Evolutionary conservation across 2,888 invertebrate genomes (phyloP), one percentile per base, ranked within the genome.

Genomic region (Catocala nupta): DNA sequence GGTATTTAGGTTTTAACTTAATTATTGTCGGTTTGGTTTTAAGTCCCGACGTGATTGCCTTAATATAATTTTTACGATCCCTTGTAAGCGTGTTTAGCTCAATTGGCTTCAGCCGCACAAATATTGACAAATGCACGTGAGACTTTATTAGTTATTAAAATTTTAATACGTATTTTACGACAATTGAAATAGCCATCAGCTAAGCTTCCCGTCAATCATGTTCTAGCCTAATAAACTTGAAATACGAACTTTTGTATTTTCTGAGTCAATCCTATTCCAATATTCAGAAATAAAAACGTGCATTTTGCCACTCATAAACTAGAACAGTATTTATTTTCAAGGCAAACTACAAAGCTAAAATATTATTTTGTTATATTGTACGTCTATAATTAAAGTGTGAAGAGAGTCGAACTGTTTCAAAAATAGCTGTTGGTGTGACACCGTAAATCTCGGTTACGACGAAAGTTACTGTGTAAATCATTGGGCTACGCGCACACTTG

Each of bases 371-470:
- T 90, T 88, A 88, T 89, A 90, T 90, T 92, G 88, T 87, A 81
- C 81, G 81, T 87, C 91, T 93, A 93, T 91, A 91, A 89, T 91
- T 92, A 92, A 89, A 90, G 85, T 86, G 91, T 83, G 89, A 89
- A 90, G 90, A 89, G 90, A 91, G 87, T 85, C 85, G 88, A 88
- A 88, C 87, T 71, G 84, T 77, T 88, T 89, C 88, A 87, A 91
- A 92, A 92, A 92, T 93, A 93, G 84, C 78, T 75, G 83, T 86
- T 86, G 82, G 85, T 85, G 87, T 87, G 91, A 89, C 92, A 90
- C 88, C 85, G 90, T 92, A 92, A 92, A 92, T 92, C 90, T 90
- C 78, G 66, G 83, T 87, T 88, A 91, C 89, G 88, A 87, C 87
- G 84, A 89, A 91, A 90, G 85, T 90, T 88, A 78, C 81, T 68